Conservation (phyloP, 2,797 vertebrate species). For the Rhynchonycteris naso region DNA sequence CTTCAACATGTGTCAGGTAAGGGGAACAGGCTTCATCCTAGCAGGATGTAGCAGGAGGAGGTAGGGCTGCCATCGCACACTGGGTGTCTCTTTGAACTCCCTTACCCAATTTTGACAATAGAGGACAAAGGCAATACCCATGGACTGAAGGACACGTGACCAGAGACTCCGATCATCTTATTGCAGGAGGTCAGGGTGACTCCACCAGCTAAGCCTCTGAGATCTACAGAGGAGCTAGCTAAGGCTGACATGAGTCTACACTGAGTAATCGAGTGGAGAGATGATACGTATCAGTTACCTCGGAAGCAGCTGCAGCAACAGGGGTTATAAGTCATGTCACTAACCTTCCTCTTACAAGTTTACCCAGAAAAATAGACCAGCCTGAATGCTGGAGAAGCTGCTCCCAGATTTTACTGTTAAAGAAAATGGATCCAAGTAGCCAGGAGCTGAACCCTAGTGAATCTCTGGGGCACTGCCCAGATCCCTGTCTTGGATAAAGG, state of each 20-base stretch:
- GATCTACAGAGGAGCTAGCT: neutral
- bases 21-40: neutral
- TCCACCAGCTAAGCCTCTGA: neutral
- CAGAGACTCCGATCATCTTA: neutral
- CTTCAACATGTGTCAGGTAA: neutral
- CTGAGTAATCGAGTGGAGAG: neutral
- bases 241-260: neutral
- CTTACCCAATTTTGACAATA: neutral
- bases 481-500: neutral
- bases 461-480: rapidly evolving
- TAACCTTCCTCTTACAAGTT: neutral
- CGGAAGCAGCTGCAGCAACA: neutral
- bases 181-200: neutral
- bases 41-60: neutral
- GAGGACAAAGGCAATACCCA: neutral
- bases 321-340: neutral
- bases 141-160: neutral
- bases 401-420: neutral
- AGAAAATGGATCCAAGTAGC: neutral
- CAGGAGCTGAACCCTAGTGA: neutral
- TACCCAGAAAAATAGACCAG: neutral
- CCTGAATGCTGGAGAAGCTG: neutral
- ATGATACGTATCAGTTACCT: neutral
- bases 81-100: neutral
- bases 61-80: neutral